Percentiles rank a stretch among this genome's conserved stretches.
Evolutionary conservation across 1,140 invertebrate genomes (phyloP).

Genomic region (Trypoxylus dichotomus): DNA sequence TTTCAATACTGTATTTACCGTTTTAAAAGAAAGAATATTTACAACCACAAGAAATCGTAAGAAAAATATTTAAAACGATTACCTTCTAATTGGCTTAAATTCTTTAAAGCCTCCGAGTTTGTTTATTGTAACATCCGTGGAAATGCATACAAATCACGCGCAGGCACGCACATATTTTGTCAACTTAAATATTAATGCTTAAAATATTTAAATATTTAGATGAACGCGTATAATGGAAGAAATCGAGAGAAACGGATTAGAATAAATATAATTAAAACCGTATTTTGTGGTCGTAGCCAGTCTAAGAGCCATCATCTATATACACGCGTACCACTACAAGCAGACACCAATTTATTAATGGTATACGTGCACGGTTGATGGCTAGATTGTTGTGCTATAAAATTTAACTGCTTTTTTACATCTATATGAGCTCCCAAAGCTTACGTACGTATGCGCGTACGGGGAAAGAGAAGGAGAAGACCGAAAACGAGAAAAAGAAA

Average conservation of each 20-base stretch:
- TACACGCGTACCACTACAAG: too few species aligned
- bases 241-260: too few species aligned
- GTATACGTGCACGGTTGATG: neutral
- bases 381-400: neutral
- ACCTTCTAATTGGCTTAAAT: slow-evolving; percentile 2
- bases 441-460: neutral
- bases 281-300: too few species aligned
- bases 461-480: neutral
- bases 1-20: too few species aligned
- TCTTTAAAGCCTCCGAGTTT: neutral
- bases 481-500: neutral
- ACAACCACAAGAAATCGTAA: neutral
- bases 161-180: neutral
- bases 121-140: neutral
- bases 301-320: too few species aligned
- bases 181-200: neutral
- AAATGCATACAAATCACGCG: neutral
- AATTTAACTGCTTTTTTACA: neutral
- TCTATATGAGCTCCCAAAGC: neutral
- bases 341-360: too few species aligned
- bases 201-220: too few species aligned
- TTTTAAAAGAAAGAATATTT: neutral
- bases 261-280: too few species aligned
- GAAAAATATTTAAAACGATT: neutral
- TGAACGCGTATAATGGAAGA: too few species aligned